Conservation (phyloP, 2,888 invertebrate genomes). For the Orthosia gracilis region DNA sequence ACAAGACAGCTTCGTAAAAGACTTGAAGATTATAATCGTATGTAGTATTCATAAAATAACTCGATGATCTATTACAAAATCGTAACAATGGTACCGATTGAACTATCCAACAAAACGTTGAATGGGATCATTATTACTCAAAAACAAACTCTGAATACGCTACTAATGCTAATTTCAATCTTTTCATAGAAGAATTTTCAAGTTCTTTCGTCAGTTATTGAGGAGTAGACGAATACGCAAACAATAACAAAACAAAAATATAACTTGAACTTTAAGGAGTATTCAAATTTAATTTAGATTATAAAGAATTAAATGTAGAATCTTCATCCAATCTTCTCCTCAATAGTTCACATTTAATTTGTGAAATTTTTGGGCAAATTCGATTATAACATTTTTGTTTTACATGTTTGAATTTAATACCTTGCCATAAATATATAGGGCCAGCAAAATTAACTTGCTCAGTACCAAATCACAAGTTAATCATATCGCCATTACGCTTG, state of each 20-base stretch:
- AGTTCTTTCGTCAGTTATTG: conserved; percentile 18
- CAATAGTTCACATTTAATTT: background rate
- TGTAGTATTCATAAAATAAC: background rate
- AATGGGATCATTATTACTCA: conserved; percentile 41
- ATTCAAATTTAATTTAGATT: background rate
- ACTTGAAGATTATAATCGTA: background rate
- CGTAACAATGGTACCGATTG: conserved; percentile 32
- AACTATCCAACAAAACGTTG: conserved; percentile 28
- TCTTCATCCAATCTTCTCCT: background rate
- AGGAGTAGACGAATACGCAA: background rate
- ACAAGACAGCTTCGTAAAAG: background rate
- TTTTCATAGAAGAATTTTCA: conserved; percentile 25
- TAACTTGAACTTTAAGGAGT: background rate
- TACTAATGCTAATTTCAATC: conserved; percentile 49
- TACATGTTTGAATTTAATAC: background rate
- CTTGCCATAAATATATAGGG: background rate
- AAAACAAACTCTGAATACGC: conserved; percentile 44
- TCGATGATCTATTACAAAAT: conserved; percentile 46
- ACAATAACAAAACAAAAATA: background rate
- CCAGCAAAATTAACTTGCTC: background rate
- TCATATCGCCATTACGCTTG: conserved; percentile 26
- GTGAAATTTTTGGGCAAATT: background rate
- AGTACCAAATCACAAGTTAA: conserved; percentile 29
- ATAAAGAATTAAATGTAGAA: background rate
- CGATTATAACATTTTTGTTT: background rate